Percentiles rank a stretch among this genome's conserved stretches.
Conservation (phyloP, 2,113 vertebrate species). For the Pedionomus torquatus region DNA sequence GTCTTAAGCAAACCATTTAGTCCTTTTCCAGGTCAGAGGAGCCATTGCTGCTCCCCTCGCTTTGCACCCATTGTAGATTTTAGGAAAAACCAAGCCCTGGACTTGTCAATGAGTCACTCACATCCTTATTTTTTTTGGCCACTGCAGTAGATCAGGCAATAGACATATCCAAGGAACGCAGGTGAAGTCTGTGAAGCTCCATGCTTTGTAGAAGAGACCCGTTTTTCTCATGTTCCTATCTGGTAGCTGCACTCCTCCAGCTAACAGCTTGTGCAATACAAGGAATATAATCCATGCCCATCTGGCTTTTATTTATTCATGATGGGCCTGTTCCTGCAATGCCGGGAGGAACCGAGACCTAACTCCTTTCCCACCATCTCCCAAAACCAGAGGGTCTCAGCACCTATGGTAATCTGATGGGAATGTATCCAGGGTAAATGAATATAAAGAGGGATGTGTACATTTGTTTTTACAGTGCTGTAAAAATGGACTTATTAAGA, state of each 20-base stretch:
- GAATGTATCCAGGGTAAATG: background rate
- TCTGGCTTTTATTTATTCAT: background rate
- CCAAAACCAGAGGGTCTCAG: background rate
- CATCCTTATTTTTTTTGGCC: background rate
- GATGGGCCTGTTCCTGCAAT: background rate
- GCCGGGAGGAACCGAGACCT: background rate
- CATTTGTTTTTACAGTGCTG: background rate
- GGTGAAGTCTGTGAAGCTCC: background rate
- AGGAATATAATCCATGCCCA: background rate
- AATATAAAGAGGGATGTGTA: background rate
- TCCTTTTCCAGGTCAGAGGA: background rate
- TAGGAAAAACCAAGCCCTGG: background rate
- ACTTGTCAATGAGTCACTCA: accelerated
- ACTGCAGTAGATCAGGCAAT: accelerated
- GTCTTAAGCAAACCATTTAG: background rate
- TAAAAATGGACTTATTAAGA: background rate
- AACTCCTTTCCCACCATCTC: background rate
- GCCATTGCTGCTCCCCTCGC: background rate
- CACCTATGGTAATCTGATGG: background rate
- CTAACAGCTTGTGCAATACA: background rate
- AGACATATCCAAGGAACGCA: background rate
- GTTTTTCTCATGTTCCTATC: background rate
- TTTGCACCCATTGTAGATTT: background rate
- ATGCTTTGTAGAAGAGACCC: background rate
- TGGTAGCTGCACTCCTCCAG: background rate